Conservation (phyloP, 2,113 vertebrate genomes). For the Pangasianodon gigas region DNA sequence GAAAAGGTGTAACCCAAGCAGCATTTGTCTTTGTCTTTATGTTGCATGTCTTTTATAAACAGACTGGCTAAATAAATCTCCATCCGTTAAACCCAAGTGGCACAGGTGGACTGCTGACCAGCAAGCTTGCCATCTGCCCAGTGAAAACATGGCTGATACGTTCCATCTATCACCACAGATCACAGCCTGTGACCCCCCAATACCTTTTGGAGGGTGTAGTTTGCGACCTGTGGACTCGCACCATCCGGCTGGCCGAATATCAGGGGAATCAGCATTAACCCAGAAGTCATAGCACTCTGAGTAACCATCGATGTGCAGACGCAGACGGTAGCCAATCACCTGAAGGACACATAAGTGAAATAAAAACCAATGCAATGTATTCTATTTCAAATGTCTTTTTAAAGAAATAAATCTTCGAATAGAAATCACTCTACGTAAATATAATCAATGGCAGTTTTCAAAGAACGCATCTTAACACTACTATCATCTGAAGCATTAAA, state of each 20-base stretch:
- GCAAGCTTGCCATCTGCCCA: background rate
- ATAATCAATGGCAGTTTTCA: too few relatives aligned
- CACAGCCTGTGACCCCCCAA: background rate
- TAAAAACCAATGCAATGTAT: background rate
- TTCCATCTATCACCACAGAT: background rate
- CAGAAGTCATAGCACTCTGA: slow-evolving; percentile 80
- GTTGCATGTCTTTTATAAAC: background rate
- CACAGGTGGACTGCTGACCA: background rate
- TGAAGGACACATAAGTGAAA: slow-evolving; percentile 48
- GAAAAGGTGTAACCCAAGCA: background rate
- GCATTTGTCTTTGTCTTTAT: background rate
- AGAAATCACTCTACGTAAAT: background rate
- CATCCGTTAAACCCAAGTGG: background rate
- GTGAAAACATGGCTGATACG: background rate
- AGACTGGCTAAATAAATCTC: background rate
- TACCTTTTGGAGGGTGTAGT: slow-evolving; percentile 78
- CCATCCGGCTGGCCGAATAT: slow-evolving; percentile 71
- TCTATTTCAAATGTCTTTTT: background rate
- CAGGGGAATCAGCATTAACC: slow-evolving; percentile 72
- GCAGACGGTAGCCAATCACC: slow-evolving; percentile 74
- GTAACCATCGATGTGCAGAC: slow-evolving; percentile 75
- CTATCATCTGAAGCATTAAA: background rate
- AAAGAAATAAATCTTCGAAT: background rate
- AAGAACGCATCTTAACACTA: background rate
- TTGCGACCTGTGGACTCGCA: slow-evolving; percentile 68